Conservation (phyloP, 2,888 invertebrate species). For the Tanaodytes sp. region DNA sequence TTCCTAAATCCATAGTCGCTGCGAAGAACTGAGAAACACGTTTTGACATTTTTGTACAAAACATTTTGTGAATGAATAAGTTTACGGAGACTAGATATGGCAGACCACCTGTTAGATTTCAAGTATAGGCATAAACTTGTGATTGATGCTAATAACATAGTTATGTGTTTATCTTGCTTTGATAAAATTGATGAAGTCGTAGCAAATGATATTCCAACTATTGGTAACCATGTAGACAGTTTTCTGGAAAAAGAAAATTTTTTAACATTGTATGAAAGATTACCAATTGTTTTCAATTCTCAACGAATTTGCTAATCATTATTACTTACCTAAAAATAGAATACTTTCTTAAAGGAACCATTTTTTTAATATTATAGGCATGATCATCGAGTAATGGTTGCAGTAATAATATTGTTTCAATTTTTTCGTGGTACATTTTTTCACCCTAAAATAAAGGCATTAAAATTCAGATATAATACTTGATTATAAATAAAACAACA, state of each 20-base stretch:
- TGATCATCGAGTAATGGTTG: slow-evolving; percentile 67
- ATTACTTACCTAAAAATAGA: slow-evolving; percentile 52
- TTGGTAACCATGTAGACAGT: slow-evolving; percentile 51
- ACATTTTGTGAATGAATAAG: slow-evolving; percentile 63
- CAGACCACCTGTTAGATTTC: slow-evolving; percentile 53
- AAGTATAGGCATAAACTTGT: slow-evolving; percentile 47
- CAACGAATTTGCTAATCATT: too few relatives aligned
- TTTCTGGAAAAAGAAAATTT: slow-evolving; percentile 49
- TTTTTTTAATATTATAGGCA: slow-evolving; percentile 57
- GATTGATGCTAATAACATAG: slow-evolving; percentile 49
- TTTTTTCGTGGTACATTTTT: slow-evolving; percentile 49
- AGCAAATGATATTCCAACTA: slow-evolving; percentile 55
- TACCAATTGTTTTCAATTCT: too few relatives aligned
- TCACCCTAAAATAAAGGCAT: too few relatives aligned
- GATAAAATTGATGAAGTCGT: slow-evolving; percentile 48
- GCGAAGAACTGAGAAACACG: slow-evolving; percentile 63
- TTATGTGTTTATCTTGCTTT: slow-evolving; percentile 48
- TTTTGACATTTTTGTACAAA: slow-evolving; percentile 60
- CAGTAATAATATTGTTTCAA: slow-evolving; percentile 60
- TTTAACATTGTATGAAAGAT: not conserved
- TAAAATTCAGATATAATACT: slow-evolving; percentile 6
- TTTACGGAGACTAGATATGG: slow-evolving; percentile 53
- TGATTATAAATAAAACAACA: not conserved
- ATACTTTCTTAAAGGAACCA: slow-evolving; percentile 48
- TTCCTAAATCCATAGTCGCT: slow-evolving; percentile 53